Conservation (phyloP, 2,797 vertebrate species). For the Bovichtus variegatus region DNA sequence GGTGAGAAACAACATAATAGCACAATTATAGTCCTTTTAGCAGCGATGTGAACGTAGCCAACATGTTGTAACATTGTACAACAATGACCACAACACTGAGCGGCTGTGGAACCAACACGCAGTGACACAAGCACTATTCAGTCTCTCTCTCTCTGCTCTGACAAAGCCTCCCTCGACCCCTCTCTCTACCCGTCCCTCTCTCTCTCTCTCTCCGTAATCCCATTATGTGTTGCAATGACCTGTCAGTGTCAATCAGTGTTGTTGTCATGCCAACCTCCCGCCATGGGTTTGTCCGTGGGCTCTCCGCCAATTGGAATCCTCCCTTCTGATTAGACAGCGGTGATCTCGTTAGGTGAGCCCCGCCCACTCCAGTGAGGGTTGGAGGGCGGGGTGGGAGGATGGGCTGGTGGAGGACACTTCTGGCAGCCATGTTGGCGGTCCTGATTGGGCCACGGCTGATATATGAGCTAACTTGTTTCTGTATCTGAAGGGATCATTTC, state of each 20-base stretch:
- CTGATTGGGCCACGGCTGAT: not conserved
- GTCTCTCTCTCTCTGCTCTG: conserved; percentile 8
- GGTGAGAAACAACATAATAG: too few relatives aligned
- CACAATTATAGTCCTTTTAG: not conserved
- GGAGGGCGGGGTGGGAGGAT: not conserved
- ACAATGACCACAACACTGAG: not conserved
- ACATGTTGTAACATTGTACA: conserved; percentile 7
- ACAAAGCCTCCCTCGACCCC: conserved; percentile 23
- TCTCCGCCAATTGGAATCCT: conserved; percentile 68
- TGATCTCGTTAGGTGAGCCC: conserved; percentile 70
- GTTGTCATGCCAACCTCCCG: conserved; percentile 70
- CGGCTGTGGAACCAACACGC: conserved; percentile 1
- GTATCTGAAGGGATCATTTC: not conserved
- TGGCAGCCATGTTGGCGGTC: conserved; percentile 12
- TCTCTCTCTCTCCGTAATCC: conserved; percentile 71
- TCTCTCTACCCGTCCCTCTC: not conserved
- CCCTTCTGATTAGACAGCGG: conserved; percentile 72
- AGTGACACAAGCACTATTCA: conserved; percentile 11
- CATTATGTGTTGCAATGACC: conserved; percentile 80
- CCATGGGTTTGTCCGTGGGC: conserved; percentile 31
- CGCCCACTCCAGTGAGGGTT: conserved; percentile 18
- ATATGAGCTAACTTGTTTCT: not conserved
- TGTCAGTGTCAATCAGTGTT: conserved; percentile 81
- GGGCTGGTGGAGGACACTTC: conserved; percentile 31
- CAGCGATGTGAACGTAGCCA: too few relatives aligned